Conservation (phyloP, 2,113 vertebrate species). For the Strix uralensis region DNA sequence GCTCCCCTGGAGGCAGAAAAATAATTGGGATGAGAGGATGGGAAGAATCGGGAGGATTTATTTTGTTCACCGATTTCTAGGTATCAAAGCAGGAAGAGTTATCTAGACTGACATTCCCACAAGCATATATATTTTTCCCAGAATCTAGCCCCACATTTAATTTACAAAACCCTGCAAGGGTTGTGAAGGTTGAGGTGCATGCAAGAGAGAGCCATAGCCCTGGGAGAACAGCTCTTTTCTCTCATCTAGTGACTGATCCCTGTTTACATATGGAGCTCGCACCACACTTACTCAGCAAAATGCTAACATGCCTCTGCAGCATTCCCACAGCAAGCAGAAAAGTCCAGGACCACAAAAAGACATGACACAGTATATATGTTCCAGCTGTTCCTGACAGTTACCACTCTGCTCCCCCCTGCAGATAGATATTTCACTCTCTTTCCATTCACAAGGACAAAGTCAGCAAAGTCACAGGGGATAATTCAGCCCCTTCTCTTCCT, state of each 20-base stretch:
- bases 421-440: slow-evolving; percentile 16
- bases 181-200: neutral
- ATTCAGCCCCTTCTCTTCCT: neutral
- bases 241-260: slow-evolving; percentile 17
- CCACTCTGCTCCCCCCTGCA: neutral
- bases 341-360: slow-evolving; percentile 31
- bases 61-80: neutral
- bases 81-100: neutral
- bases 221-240: slow-evolving; percentile 9
- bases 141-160: neutral
- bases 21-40: neutral
- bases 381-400: slow-evolving; percentile 66
- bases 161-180: rapidly evolving
- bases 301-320: slow-evolving; percentile 34
- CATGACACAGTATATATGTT: slow-evolving; percentile 40
- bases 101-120: neutral
- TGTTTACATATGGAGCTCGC: slow-evolving; percentile 38
- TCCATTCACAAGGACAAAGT: slow-evolving; percentile 41
- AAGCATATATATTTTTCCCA: neutral
- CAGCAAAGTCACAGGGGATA: slow-evolving; percentile 1
- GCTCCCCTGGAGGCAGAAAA: neutral
- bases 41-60: neutral
- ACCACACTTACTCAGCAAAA: slow-evolving; percentile 65
- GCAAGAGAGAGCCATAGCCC: neutral
- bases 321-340: slow-evolving; percentile 50